A percentile compares a stretch with the other conserved stretches of the same genome.
These are phyloP conservation scores for Drosophila mimetica DNA, from an alignment of 2,888 invertebrate genomes.

Conservation along the genomic window DNA sequence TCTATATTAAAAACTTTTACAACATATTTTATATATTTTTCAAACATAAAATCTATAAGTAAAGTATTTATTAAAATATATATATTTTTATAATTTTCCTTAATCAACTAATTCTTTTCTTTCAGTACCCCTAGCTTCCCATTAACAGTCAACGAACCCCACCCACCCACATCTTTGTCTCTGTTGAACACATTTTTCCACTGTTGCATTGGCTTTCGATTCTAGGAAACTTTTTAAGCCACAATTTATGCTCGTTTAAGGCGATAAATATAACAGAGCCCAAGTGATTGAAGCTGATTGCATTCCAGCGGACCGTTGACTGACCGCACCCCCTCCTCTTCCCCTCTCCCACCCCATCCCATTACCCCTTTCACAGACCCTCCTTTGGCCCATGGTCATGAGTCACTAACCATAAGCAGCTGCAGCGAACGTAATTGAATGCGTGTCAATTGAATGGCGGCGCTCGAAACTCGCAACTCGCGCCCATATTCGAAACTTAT, in stretches of 20 bases:
- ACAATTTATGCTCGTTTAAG: constrained; percentile 83
- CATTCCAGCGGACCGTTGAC: constrained; percentile 62
- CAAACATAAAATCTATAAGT: too few species aligned
- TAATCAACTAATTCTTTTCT: constrained; percentile 25
- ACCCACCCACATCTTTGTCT: constrained; percentile 18
- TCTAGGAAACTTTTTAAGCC: constrained; percentile 79
- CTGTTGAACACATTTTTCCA: constrained; percentile 11
- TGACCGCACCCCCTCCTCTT: constrained; percentile 15
- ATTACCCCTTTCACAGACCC: neutral
- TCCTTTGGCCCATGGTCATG: constrained; percentile 31
- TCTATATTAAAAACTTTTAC: too few species aligned
- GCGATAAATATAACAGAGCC: constrained; percentile 78
- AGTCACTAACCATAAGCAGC: constrained; percentile 54
- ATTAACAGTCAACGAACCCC: constrained; percentile 13
- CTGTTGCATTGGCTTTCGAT: constrained; percentile 61
- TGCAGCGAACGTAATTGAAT: constrained; percentile 66
- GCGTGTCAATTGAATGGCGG: constrained; percentile 69
- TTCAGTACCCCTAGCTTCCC: constrained; percentile 38
- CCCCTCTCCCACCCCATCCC: neutral
- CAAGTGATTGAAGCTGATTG: constrained; percentile 74
- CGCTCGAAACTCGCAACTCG: constrained; percentile 37
- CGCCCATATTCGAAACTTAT: constrained; percentile 32
- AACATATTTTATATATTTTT: too few species aligned
- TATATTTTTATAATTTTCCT: neutral
- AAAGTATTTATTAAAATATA: too few species aligned